These are phyloP conservation scores for Coleophora flavipennella DNA, from an alignment of 2,888 invertebrate genomes.

Conservation along the genomic window DNA sequence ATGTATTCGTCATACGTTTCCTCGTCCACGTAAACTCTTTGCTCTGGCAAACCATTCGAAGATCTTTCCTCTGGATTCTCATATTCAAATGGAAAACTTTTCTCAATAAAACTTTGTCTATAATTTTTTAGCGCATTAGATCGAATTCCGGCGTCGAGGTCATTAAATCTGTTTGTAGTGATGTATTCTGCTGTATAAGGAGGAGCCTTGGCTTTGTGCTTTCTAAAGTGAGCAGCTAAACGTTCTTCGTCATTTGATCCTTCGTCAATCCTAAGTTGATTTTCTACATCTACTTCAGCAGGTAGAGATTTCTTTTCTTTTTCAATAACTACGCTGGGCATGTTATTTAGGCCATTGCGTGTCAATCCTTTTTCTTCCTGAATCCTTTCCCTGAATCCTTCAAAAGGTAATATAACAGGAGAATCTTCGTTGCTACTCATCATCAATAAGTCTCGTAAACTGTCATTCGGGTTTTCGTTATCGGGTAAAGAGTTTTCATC, in stretches of 20 bases:
- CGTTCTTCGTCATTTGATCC: constrained; percentile 62
- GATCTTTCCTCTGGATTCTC: constrained; percentile 59
- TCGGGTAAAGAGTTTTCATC: constrained; percentile 21
- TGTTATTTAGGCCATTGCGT: constrained; percentile 22
- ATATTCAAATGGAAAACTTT: constrained; percentile 64
- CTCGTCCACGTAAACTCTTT: constrained; percentile 71
- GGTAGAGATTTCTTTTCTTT: constrained; percentile 56
- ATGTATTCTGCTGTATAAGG: constrained; percentile 59
- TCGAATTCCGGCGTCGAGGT: constrained; percentile 55
- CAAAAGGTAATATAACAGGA: constrained; percentile 51
- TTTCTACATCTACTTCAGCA: constrained; percentile 17
- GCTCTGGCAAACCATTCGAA: constrained; percentile 32
- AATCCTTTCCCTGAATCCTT: constrained; percentile 58
- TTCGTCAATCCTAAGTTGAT: constrained; percentile 36
- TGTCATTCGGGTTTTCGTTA: constrained; percentile 47
- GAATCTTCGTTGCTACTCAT: constrained; percentile 44
- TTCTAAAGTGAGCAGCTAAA: constrained; percentile 59
- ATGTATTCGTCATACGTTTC: constrained; percentile 55
- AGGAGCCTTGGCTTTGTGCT: constrained; percentile 46
- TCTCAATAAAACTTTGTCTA: constrained; percentile 57
- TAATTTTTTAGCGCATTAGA: constrained; percentile 61
- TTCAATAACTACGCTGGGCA: constrained; percentile 29
- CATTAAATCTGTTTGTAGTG: constrained; percentile 49
- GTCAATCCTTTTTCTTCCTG: constrained; percentile 37
- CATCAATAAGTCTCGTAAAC: constrained; percentile 50